Conservation (phyloP, 2,797 vertebrate species). For the Falco cherrug region DNA sequence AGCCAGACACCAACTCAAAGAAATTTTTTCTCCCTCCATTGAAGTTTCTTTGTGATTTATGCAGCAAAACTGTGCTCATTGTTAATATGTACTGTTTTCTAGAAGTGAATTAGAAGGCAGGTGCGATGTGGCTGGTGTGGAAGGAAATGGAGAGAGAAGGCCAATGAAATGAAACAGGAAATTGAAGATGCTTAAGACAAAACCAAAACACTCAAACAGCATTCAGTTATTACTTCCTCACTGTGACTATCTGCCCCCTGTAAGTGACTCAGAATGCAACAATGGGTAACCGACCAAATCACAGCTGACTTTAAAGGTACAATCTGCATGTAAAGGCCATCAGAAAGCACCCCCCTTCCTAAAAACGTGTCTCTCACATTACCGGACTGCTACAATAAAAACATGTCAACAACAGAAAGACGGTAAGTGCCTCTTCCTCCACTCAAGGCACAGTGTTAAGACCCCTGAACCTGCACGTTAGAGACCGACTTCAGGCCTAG, state of each 20-base stretch:
- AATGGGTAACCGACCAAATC: not conserved
- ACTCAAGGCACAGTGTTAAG: rapidly evolving
- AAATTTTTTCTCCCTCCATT: not conserved
- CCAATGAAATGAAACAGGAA: not conserved
- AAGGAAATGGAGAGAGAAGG: not conserved
- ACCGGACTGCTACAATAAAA: not conserved
- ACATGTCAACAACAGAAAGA: not conserved
- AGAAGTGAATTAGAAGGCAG: not conserved
- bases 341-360: not conserved
- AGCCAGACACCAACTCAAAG: not conserved
- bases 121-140: not conserved
- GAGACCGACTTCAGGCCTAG: not conserved
- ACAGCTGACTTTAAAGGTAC: not conserved
- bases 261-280: not conserved
- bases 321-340: rapidly evolving
- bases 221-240: not conserved
- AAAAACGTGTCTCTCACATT: not conserved
- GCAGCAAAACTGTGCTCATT: not conserved
- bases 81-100: not conserved
- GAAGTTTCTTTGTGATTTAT: not conserved
- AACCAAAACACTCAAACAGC: not conserved
- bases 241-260: not conserved
- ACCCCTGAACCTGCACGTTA: not conserved
- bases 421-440: too few species aligned
- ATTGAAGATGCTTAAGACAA: not conserved